Base-by-base conservation (phyloP, 2,113 vertebrate genomes). In the Eptatretus burgeri region DNA sequence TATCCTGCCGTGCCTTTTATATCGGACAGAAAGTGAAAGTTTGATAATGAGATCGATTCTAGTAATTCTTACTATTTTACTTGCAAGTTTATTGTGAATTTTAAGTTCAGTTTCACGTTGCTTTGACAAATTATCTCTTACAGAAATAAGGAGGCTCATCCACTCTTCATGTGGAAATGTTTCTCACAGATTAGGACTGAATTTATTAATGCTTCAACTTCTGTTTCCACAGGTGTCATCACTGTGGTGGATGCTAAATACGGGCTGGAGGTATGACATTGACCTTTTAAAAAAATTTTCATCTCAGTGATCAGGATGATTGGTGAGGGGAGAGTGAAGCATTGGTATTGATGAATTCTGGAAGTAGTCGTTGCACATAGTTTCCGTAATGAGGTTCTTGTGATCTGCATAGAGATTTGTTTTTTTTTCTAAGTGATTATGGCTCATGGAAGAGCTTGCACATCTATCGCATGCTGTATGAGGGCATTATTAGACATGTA, bases 191-290 rank as follows among this genome's bases (percentile, higher is more conserved):
- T 20, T 27, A 64, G 11, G n/a, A 9, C 64, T 14, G 18, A 14
- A 18, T 49, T 49, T 50, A 64, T 51, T 16, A 13, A 14, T 14
- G 52, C 60, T 16, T 13, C 51, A 51, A 50, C 50, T 27, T 65
- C 52, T 64, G 72, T n/a, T 67, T 66, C 74, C 73, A 10, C 69
- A 95, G 91, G 91, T 68, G 85, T 98, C 62, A 67, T 93, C 67
- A 83, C 85, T 18, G 80, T 98, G 68, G 80, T 94, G 62, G 87
- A 96, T 66, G 84, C 87, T 67, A 96, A 91, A 68, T 79, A 85
- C 70, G 85, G 83, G 70, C 67, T 85, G 64, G 77, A 83, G 76
- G 88, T 93, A 78, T 74, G 71, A 66, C 27, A n/a, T 13, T 69
- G 41, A 13, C 49, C 63, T 67, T 62, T 51, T 52, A 68, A 51